Conservation (phyloP, 2,797 vertebrate species). For the Gallinago solitaria region DNA sequence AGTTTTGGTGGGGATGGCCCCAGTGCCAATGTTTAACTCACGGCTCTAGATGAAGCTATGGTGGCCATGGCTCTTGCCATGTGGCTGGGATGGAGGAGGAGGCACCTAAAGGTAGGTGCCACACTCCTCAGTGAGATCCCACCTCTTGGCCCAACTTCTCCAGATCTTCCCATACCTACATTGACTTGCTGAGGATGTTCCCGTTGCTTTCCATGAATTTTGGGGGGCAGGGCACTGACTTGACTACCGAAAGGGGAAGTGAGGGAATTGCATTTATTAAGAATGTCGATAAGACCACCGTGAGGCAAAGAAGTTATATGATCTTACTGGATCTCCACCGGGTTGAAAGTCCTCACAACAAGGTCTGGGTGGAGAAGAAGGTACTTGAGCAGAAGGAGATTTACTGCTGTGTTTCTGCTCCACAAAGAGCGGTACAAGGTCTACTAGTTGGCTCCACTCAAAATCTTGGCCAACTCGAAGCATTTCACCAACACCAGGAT, state of each 20-base stretch:
- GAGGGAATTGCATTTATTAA: not conserved
- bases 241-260: not conserved
- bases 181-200: not conserved
- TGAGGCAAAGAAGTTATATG: not conserved
- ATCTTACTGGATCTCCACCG: not conserved
- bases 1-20: not conserved
- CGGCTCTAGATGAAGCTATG: not conserved
- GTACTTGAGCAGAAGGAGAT: not conserved
- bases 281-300: not conserved
- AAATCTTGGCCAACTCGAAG: not conserved
- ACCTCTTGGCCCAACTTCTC: not conserved
- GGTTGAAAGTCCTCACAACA: not conserved
- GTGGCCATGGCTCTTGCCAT: not conserved
- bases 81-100: not conserved
- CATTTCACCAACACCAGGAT: not conserved
- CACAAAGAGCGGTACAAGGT: not conserved
- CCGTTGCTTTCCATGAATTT: not conserved
- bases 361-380: not conserved
- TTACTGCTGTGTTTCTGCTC: not conserved
- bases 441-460: not conserved
- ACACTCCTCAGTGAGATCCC: not conserved
- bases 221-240: not conserved
- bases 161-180: not conserved
- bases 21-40: not conserved
- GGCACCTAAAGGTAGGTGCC: not conserved